Base-by-base conservation (phyloP, 1,140 invertebrate species). In the Sycophaga agraensis region DNA sequence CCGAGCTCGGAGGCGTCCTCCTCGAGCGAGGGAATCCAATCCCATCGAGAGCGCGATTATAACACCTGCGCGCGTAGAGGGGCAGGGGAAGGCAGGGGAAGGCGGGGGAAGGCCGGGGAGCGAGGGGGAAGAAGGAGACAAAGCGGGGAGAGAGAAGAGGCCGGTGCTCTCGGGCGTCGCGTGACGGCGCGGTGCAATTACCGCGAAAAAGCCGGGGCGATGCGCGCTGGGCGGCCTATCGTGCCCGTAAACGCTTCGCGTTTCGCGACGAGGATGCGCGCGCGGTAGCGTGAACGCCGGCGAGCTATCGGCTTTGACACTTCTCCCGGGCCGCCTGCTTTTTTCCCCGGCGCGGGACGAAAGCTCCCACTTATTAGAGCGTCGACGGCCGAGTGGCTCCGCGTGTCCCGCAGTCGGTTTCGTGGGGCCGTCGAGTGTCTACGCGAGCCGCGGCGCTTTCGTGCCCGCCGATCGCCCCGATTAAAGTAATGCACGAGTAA, bases 131-230 rank as follows among this genome's bases (percentile, higher is more conserved):
- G n/a, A n/a, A n/a, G n/a, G n/a, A n/a, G n/a, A n/a, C n/a, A n/a
- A n/a, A n/a, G n/a, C n/a, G n/a, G n/a, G n/a, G n/a, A n/a, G n/a
- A n/a, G n/a, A n/a, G n/a, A n/a, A n/a, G n/a, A n/a, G n/a, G n/a
- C n/a, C n/a, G 16, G 42, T 14, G 50, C n/a, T 45, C 61, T 67
- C n/a, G n/a, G n/a, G 66, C 73, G 73, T 78, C 73, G 77, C 76
- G 77, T 80, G 77, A 75, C 76, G 73, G 19, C 34, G n/a, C n/a
- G 21, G 66, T 67, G 76, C 73, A 79, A 78, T 79, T 79, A 78
- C 71, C 72, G 70, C 73, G 77, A 77, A 62, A 59, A 64, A n/a
- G 45, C 14, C 26, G 22, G 21, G 12, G 59, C 60, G 46, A 28
- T 57, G 67, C 63, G 34, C 54, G 61, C 45, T 68, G 62, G 67